These are phyloP conservation scores for Macrophya annulata DNA, from an alignment of 2,888 invertebrate species.

Conservation along the genomic window DNA sequence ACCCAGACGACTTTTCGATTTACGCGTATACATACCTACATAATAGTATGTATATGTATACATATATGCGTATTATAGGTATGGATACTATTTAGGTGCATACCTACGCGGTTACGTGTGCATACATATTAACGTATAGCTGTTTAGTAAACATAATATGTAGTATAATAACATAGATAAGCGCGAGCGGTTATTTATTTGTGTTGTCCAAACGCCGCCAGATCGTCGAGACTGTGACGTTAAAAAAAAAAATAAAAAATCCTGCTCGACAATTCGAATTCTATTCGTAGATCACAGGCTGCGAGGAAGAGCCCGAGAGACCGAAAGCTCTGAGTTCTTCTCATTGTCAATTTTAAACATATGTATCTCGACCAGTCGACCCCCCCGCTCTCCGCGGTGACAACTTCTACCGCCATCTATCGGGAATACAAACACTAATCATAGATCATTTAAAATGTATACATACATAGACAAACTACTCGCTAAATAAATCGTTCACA, in stretches of 20 bases:
- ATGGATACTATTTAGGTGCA: no score
- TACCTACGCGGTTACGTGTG: no score
- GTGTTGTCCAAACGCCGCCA: not conserved
- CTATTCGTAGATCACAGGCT: slow-evolving; percentile 26
- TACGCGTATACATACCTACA: not conserved
- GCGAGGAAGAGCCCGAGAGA: not conserved
- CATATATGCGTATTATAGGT: no score
- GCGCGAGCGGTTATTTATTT: not conserved
- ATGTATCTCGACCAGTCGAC: not conserved
- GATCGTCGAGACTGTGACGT: not conserved
- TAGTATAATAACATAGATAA: not conserved
- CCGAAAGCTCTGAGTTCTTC: not conserved
- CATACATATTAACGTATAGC: not conserved
- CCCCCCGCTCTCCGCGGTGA: no score
- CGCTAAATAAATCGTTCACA: not conserved
- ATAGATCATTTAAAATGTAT: no score
- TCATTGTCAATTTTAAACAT: slow-evolving; percentile 9
- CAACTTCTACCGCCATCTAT: not conserved
- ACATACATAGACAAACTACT: not conserved
- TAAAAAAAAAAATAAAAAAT: not conserved
- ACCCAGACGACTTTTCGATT: not conserved
- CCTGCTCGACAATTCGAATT: not conserved
- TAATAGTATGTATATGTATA: not conserved
- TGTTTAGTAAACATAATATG: slow-evolving; percentile 14
- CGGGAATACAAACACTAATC: not conserved